Evolutionary conservation across 1,140 invertebrate species (phyloP), one percentile per base, ranked within the genome.

Genomic region (Brachionus rubens): DNA sequence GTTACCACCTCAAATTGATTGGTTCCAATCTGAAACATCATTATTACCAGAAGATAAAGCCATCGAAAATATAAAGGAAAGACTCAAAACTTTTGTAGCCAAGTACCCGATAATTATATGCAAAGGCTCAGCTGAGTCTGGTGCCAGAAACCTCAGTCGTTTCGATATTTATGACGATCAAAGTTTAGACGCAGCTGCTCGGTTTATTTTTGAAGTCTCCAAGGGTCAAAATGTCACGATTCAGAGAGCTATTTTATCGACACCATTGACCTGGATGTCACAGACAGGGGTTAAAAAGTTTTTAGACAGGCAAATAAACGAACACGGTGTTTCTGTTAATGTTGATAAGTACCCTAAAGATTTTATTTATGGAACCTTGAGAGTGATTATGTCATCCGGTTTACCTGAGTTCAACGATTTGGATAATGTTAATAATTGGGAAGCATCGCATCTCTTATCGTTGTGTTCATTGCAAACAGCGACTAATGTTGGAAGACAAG

Each of bases 221-320:
- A 54, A 54, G 24, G 33, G 52, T 28, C 52, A 54, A 54, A 54
- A 54, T 54, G 52, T 54, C 24, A 54, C 52, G 24, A 54, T 54
- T 54, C 52, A 54, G 16, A 54, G 33, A 28, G 52, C 52, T 1
- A 54, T 54, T 54, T 54, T 54, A n/a, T 54, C 52, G 12, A 54
- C 52, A 10, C 52, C 52, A 28, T 4, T 54, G 52, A 54, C 52
- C 1, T 54, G 52, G 52, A 54, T 54, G 52, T 54, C 52, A 6
- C 26, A 54, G 10, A 21, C 26, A 28, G 52, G 10, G 0, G 16
- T 54, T 1, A 33, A 33, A 54, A 54, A 54, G 16, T 54, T 54
- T 14, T 28, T 54, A 28, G 52, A 54, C 16, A 54, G 52, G 16
- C 52, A 54, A 54, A 54, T 54, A 54, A 54, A 54, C 33, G 52